Percentiles rank a stretch among this genome's conserved stretches.
Evolutionary conservation across 2,888 invertebrate species (phyloP).

Genomic region (Galeruca laticollis): DNA sequence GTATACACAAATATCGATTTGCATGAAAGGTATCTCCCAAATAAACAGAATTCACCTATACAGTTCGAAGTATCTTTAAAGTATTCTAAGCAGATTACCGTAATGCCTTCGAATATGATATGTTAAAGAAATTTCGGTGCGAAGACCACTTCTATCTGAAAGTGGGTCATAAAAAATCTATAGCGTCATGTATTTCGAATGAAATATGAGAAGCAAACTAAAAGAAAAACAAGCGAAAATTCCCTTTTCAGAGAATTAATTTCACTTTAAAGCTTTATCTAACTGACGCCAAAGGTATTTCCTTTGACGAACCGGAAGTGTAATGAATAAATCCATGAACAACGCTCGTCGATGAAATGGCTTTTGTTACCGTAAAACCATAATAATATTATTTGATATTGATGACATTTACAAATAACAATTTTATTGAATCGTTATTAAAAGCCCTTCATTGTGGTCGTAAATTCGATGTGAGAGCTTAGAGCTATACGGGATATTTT

Average conservation of each 20-base stretch:
- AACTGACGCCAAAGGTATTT: not conserved
- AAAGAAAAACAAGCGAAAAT: conserved; percentile 3
- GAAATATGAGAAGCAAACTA: conserved; percentile 7
- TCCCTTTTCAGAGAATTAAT: not conserved
- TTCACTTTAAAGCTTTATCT: not conserved
- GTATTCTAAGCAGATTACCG: not conserved
- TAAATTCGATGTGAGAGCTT: not conserved
- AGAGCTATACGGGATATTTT: no score
- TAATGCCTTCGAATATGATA: not conserved
- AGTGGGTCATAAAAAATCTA: conserved; percentile 3
- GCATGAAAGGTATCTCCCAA: no score
- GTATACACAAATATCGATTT: no score
- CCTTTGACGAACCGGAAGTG: not conserved
- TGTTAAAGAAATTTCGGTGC: not conserved
- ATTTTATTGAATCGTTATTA: not conserved
- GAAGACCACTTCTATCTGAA: not conserved
- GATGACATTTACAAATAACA: not conserved
- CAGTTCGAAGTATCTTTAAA: no score
- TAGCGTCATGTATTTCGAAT: not conserved
- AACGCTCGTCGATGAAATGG: not conserved
- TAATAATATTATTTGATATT: conserved; percentile 4
- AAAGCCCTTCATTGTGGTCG: not conserved
- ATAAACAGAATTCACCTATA: no score
- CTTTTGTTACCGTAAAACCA: not conserved
- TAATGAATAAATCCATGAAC: not conserved